phyloP scores from a whole-genome alignment of 2,888 invertebrate genomes.

The Chironomus tentans region DNA sequence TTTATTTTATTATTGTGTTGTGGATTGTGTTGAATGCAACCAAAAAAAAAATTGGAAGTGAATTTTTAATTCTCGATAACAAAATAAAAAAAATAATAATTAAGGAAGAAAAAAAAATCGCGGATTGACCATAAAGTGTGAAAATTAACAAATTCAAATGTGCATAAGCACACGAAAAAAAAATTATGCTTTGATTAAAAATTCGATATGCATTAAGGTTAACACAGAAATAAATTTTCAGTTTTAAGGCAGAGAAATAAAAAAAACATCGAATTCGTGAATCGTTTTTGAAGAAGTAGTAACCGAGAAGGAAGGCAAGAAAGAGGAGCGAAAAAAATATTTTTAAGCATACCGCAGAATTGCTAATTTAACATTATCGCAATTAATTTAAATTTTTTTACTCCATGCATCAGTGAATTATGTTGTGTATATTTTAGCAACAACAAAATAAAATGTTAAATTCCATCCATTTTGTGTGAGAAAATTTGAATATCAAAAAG shows the following conservation, averaged over 20 bases:
- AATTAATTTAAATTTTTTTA: conserved; percentile 21
- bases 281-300: neutral
- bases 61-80: neutral
- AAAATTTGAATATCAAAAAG: too few relatives aligned
- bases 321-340: neutral
- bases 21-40: too few relatives aligned
- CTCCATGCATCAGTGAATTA: conserved; percentile 12
- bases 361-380: conserved; percentile 5
- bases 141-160: neutral
- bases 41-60: neutral
- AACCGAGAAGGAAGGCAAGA: neutral
- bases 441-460: neutral
- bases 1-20: too few relatives aligned
- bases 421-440: conserved; percentile 1
- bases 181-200: conserved; percentile 20
- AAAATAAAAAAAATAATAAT: too few relatives aligned
- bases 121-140: neutral
- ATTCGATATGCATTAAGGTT: conserved; percentile 9
- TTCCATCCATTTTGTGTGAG: too few relatives aligned
- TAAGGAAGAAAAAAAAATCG: neutral
- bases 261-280: conserved; percentile 5
- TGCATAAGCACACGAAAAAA: neutral
- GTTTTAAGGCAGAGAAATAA: neutral
- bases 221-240: neutral
- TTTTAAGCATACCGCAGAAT: conserved; percentile 2